phyloP scores from a whole-genome alignment of 2,888 invertebrate species.

The Cryptocephalus moraei region DNA sequence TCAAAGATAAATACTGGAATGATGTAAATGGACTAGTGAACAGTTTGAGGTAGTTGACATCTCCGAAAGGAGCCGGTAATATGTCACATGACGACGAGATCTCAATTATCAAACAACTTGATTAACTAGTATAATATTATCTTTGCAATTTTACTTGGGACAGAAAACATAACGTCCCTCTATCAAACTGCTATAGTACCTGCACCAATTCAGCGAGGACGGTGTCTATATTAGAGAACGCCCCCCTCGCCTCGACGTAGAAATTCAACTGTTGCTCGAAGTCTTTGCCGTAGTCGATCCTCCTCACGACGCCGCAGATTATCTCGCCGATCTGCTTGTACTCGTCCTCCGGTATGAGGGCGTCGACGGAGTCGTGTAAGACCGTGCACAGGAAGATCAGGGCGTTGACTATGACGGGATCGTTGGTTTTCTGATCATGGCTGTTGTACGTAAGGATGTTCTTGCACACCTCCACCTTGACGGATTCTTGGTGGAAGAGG shows the following conservation, averaged over 20 bases:
- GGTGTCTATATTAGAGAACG: conserved; percentile 82
- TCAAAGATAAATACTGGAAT: too few species aligned
- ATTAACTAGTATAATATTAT: too few species aligned
- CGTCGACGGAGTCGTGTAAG: conserved; percentile 89
- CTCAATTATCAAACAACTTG: too few species aligned
- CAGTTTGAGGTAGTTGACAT: too few species aligned
- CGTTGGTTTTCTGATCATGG: conserved; percentile 46
- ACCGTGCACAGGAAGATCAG: conserved; percentile 81
- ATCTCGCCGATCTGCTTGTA: conserved; percentile 74
- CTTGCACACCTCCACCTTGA: conserved; percentile 77
- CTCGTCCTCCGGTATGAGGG: conserved; percentile 87
- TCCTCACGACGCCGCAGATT: conserved; percentile 69
- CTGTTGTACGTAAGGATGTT: conserved; percentile 54
- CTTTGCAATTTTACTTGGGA: too few species aligned
- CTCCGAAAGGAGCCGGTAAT: too few species aligned
- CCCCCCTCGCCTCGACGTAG: conserved; percentile 84
- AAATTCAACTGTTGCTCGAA: conserved; percentile 87
- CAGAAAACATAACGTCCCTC: too few species aligned
- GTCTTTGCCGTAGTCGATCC: conserved; percentile 74
- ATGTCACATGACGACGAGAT: too few species aligned
- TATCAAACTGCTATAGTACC: too few species aligned
- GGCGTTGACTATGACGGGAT: conserved; percentile 80
- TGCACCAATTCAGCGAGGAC: conserved; percentile 81
- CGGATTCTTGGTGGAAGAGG: conserved; percentile 75
- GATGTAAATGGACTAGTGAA: too few species aligned